These are phyloP conservation scores for Siniperca chuatsi DNA, from an alignment of 2,113 vertebrate species.

Conservation along the genomic window DNA sequence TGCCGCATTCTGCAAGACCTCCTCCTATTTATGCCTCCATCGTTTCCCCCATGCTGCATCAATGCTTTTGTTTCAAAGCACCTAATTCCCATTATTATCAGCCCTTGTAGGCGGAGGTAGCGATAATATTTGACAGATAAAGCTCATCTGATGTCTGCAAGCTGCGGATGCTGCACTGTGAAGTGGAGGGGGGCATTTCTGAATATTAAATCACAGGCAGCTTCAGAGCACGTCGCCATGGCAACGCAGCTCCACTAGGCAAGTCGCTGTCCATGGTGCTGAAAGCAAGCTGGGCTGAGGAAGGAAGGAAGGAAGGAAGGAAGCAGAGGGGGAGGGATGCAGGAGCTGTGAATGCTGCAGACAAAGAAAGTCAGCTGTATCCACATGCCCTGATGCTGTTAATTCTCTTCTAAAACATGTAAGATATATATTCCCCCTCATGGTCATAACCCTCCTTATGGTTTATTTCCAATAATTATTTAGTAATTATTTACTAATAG, in stretches of 20 bases:
- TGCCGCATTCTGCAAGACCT: slow-evolving; percentile 61
- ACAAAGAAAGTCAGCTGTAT: slow-evolving; percentile 27
- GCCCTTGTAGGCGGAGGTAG: background rate
- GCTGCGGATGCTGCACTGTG: slow-evolving; percentile 1
- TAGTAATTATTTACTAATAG: background rate
- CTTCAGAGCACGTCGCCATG: slow-evolving; percentile 71
- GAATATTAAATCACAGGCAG: slow-evolving; percentile 58
- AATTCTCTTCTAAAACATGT: background rate
- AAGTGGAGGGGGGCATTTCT: background rate
- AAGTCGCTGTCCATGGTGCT: slow-evolving; percentile 71
- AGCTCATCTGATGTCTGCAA: background rate
- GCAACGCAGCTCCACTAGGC: slow-evolving; percentile 70
- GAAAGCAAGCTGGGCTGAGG: slow-evolving; percentile 38
- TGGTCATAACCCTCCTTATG: background rate
- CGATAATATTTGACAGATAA: background rate
- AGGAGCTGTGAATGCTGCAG: slow-evolving; percentile 33
- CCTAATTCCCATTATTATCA: background rate
- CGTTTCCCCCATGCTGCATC: slow-evolving; percentile 3
- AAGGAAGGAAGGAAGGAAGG: background rate
- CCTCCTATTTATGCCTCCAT: background rate
- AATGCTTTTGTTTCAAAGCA: background rate
- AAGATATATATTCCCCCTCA: background rate
- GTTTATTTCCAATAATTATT: background rate
- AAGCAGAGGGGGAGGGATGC: slow-evolving; percentile 47
- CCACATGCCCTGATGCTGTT: background rate